Evolutionary conservation across 2,888 invertebrate genomes (phyloP), one percentile per base, ranked within the genome.

Genomic region (Cephus sareptanus): DNA sequence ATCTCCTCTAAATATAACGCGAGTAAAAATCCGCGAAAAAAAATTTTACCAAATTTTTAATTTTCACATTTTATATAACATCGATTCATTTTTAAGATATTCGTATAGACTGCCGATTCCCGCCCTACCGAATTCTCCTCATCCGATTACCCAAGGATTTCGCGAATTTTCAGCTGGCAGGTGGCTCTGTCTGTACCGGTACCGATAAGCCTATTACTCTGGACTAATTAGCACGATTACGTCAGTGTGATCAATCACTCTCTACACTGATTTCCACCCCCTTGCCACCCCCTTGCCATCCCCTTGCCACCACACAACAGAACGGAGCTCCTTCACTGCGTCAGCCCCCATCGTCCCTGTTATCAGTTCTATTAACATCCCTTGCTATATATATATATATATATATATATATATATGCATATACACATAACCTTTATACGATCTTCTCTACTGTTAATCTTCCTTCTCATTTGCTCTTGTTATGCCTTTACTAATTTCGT

Each of bases 181-280:
- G 70, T 70, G 13, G 31, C 31, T 71, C 37, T 56, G 40, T 33
- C 75, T 30, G 33, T 56, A 73, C 70, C 37, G 77, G 75, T 77
- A 70, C 56, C 74, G 37, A 69, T 77, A 77, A 77, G 77, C 77
- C 77, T 77, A 75, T 77, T 77, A 77, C 77, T 70, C 77, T 40
- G 56, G 75, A 77, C 77, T 77, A 77, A 77, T 77, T 77, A 77
- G 77, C 56, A 75, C 73, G 77, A 77, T 77, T 75, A 74, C 77
- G 77, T 77, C 77, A 74, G 77, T 74, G 69, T 69, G 77, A 77
- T 77, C 77, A 77, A 77, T 77, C 69, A 73, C 77, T 69, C 77
- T 77, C 77, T 34, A 35, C 68, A 77, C 77, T 77, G 77, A 77
- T 77, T 77, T 35, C 40, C 74, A 69, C 73, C 74, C 30, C 30